Evolutionary conservation across 2,797 vertebrate species (phyloP), one percentile per base, ranked within the genome.

Genomic region (Acanthurus lineatus): DNA sequence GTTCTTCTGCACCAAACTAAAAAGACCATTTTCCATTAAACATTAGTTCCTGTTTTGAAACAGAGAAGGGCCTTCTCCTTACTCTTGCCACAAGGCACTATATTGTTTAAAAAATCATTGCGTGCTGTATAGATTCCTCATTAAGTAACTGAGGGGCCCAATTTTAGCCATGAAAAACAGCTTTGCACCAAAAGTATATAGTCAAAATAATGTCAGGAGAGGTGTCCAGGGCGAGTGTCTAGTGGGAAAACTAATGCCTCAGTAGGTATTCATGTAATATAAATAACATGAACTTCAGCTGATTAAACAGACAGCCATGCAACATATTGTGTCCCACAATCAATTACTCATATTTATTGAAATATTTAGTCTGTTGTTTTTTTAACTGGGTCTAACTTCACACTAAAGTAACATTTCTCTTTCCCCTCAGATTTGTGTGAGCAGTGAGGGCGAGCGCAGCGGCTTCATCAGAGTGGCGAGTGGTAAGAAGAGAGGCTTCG

Each of bases 401-500:
- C 47, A 48, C 17, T 17, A 48, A 48, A 52, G 8, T 65, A 9
- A 19, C 4, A 9, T 9, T 25, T 57, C 3, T 85, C 84, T 73
- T 88, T 25, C 86, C 20, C 74, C n/a, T 79, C 89, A 99, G 98
- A 97, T 99, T 80, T 99, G 98, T 63, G 95, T 98, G 91, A 96
- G 96, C 93, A 94, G 94, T 20, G 97, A 98, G 90, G 94, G 95
- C 11, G 97, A 98, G 75, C 94, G 76, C 0, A 92, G 96, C 0
- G 98, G 97, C 89, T 99, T 98, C 93, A 96, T 99, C 93, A 94
- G 94, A 90, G 98, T 99, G 81, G 93, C 92, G 82, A 96, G 97
- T 0, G 98, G 97, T 60, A 99, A 98, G 94, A 99, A 97, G 93
- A 96, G 93, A 91, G 98, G 98, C 76, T 97, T 96, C 0, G 97